Conservation (phyloP, 2,888 invertebrate species). For the Stenoptilia bipunctidactyla region DNA sequence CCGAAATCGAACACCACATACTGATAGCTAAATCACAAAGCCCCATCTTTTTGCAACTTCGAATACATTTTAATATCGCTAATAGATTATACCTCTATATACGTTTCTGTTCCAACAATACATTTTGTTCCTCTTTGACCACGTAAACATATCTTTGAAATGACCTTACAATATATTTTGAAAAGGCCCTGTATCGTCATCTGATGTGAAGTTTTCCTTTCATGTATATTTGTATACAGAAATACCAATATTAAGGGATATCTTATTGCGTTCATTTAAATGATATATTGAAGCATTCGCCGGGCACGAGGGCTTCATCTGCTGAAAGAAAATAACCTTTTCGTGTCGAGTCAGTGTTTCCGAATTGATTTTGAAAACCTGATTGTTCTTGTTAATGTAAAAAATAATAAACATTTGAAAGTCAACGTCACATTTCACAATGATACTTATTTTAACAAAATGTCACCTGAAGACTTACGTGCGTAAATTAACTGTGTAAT, state of each 20-base stretch:
- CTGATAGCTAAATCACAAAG: no score
- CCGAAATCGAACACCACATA: no score
- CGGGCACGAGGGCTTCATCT: no score
- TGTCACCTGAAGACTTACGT: not conserved
- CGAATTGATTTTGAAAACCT: not conserved
- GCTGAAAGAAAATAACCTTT: no score
- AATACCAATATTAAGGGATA: conserved; percentile 50
- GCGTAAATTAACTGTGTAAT: no score
- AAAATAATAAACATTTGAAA: no score
- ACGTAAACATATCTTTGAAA: conserved; percentile 46
- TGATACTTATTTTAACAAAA: no score
- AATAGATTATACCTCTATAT: conserved; percentile 60
- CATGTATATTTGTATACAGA: conserved; percentile 58
- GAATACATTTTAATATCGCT: conserved; percentile 39
- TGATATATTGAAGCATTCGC: conserved; percentile 46
- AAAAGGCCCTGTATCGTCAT: conserved; percentile 39
- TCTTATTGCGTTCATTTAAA: conserved; percentile 57
- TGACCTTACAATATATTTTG: conserved; percentile 33
- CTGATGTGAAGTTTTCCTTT: conserved; percentile 58
- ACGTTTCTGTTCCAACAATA: conserved; percentile 32
- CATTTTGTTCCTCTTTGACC: conserved; percentile 43
- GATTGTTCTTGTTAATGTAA: not conserved
- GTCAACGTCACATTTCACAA: no score
- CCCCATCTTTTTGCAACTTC: no score
- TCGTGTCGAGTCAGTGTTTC: no score